Percentiles rank a stretch among this genome's conserved stretches.
These are phyloP conservation scores for Formica exsecta DNA, from an alignment of 1,140 invertebrate species.

Conservation along the genomic window DNA sequence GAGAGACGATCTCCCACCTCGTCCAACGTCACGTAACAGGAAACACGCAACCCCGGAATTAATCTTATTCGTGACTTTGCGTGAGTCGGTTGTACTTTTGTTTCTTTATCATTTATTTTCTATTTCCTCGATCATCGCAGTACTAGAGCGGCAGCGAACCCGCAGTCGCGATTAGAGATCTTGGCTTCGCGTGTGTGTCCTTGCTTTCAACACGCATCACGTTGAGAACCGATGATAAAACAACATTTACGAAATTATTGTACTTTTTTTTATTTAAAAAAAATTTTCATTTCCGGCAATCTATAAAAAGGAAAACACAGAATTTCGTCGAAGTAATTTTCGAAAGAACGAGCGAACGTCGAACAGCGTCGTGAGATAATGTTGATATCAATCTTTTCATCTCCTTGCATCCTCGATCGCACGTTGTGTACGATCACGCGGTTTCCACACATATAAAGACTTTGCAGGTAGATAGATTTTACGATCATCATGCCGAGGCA, in stretches of 20 bases:
- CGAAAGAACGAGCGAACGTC: not conserved
- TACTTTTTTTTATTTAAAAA: not conserved
- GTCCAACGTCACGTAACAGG: constrained; percentile 37
- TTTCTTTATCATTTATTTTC: not conserved
- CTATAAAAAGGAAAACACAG: not conserved
- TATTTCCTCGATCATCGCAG: constrained; percentile 10
- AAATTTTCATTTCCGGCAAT: not conserved
- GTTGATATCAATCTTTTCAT: constrained; percentile 34
- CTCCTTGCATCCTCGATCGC: constrained; percentile 11
- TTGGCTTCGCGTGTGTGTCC: not conserved
- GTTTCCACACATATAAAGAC: constrained; percentile 49
- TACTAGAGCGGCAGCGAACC: not conserved
- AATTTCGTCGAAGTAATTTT: not conserved
- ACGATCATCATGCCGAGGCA: constrained; percentile 70
- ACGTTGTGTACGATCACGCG: not conserved
- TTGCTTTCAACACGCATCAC: not conserved
- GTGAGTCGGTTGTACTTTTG: constrained; percentile 4
- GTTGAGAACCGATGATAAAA: not conserved
- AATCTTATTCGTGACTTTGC: constrained; percentile 44
- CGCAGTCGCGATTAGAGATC: not conserved
- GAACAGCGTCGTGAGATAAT: not conserved
- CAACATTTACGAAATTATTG: constrained; percentile 2
- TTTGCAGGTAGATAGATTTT: constrained; percentile 75
- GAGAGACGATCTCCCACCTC: constrained; percentile 22
- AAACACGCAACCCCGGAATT: constrained; percentile 38